phyloP scores from a whole-genome alignment of 2,888 invertebrate genomes.

The Noctua fimbriata region DNA sequence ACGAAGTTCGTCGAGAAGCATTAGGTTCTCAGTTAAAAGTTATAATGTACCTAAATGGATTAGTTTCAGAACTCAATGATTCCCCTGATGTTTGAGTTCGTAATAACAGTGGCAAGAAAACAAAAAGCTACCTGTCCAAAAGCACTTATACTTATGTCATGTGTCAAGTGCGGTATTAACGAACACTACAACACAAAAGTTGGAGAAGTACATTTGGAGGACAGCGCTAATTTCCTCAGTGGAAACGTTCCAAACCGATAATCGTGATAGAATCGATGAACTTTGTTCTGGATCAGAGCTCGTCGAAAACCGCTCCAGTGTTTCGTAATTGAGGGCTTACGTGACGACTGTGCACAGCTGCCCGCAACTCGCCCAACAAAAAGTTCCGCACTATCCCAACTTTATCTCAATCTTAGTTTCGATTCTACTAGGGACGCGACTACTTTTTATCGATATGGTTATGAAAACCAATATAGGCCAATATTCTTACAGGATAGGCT shows the following conservation, averaged over 20 bases:
- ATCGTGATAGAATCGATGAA: conserved; percentile 86
- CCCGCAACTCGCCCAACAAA: conserved; percentile 83
- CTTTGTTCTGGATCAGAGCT: conserved; percentile 83
- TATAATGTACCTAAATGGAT: conserved; percentile 33
- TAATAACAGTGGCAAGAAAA: conserved; percentile 14
- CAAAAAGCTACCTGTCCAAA: conserved; percentile 28
- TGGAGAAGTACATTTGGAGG: conserved; percentile 54
- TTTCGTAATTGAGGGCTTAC: conserved; percentile 90
- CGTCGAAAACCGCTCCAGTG: conserved; percentile 85
- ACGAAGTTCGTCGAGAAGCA: conserved; percentile 9
- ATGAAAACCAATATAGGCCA: conserved; percentile 80
- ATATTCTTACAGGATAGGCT: conserved; percentile 74
- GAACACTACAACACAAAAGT: conserved; percentile 52
- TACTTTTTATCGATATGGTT: conserved; percentile 77
- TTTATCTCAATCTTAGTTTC: conserved; percentile 88
- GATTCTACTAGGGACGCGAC: conserved; percentile 78
- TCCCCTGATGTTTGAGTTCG: conserved; percentile 12
- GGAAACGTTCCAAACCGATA: conserved; percentile 77
- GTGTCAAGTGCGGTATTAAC: conserved; percentile 37
- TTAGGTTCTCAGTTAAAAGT: conserved; percentile 28
- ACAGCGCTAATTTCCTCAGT: conserved; percentile 68
- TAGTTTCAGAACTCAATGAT: conserved; percentile 26
- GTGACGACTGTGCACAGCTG: conserved; percentile 87
- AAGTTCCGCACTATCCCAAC: conserved; percentile 84
- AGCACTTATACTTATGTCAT: conserved; percentile 45